phyloP scores from a whole-genome alignment of 2,888 invertebrate genomes.

The Nomada fucata region DNA sequence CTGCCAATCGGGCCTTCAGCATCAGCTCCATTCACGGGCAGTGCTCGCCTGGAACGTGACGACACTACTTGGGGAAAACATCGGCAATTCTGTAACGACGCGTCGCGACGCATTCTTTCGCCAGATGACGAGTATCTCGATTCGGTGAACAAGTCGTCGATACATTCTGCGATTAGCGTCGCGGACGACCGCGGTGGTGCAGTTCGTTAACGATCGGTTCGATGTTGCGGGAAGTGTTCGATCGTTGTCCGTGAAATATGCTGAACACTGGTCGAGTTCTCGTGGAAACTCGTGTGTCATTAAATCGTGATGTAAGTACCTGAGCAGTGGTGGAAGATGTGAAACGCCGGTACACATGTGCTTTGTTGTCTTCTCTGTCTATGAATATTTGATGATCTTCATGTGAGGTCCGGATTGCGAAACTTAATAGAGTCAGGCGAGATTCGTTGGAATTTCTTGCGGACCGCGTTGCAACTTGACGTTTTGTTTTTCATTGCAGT shows the following conservation, averaged over 20 bases:
- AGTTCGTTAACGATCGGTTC: not conserved
- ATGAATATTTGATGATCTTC: no score
- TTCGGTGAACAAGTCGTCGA: not conserved
- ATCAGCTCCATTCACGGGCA: constrained; percentile 65
- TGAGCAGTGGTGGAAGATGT: not conserved
- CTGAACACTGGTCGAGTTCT: not conserved
- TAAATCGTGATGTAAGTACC: not conserved
- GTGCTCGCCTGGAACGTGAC: constrained; percentile 49
- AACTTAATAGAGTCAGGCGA: no score
- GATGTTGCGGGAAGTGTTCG: not conserved
- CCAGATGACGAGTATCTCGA: not conserved
- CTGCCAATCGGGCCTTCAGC: constrained; percentile 66
- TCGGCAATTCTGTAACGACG: not conserved
- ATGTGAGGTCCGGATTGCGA: no score
- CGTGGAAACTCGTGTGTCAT: not conserved
- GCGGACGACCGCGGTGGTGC: not conserved
- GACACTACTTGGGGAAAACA: constrained; percentile 56
- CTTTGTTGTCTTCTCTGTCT: no score
- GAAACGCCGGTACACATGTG: no score
- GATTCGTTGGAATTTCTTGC: no score
- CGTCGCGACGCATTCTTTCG: not conserved
- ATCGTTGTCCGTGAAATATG: not conserved
- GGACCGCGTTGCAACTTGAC: no score
- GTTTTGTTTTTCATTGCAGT: no score
- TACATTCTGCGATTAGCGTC: not conserved